Conservation (phyloP, 1,140 invertebrate genomes). For the Physella acuta region DNA sequence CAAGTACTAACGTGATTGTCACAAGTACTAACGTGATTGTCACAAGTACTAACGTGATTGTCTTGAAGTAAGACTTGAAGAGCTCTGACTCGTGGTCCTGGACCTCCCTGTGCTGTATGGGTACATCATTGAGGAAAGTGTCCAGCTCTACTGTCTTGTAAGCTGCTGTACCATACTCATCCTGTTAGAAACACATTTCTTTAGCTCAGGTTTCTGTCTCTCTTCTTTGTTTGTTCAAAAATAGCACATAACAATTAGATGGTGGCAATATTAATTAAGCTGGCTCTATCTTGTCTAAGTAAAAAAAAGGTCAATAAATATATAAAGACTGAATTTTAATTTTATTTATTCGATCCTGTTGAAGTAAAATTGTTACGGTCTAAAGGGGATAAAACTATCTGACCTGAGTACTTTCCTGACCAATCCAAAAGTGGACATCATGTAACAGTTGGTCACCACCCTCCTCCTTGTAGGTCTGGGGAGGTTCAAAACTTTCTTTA, state of each 20-base stretch:
- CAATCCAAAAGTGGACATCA: slow-evolving; percentile 61
- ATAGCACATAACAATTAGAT: no score
- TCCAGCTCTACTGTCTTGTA: slow-evolving; percentile 85
- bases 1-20: no score
- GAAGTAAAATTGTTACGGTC: no score
- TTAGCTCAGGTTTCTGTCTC: no score
- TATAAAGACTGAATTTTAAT: no score
- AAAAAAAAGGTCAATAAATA: no score
- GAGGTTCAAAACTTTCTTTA: background rate
- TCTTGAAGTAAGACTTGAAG: slow-evolving; percentile 44
- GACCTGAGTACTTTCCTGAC: slow-evolving; percentile 55
- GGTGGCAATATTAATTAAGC: no score
- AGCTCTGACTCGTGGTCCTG: slow-evolving; percentile 66
- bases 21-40: no score
- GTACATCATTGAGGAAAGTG: slow-evolving; percentile 72
- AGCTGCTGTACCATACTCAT: slow-evolving; percentile 79
- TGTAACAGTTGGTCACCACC: slow-evolving; percentile 41
- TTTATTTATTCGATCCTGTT: no score
- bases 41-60: slow-evolving; percentile 31
- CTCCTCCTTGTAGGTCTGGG: slow-evolving; percentile 52
- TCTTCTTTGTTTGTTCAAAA: no score
- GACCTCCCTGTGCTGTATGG: slow-evolving; percentile 80
- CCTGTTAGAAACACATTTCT: no score
- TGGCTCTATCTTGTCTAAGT: no score
- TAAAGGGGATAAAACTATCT: background rate